Base-by-base conservation (phyloP, 2,888 invertebrate species). In the Hipparchia sbordonii region DNA sequence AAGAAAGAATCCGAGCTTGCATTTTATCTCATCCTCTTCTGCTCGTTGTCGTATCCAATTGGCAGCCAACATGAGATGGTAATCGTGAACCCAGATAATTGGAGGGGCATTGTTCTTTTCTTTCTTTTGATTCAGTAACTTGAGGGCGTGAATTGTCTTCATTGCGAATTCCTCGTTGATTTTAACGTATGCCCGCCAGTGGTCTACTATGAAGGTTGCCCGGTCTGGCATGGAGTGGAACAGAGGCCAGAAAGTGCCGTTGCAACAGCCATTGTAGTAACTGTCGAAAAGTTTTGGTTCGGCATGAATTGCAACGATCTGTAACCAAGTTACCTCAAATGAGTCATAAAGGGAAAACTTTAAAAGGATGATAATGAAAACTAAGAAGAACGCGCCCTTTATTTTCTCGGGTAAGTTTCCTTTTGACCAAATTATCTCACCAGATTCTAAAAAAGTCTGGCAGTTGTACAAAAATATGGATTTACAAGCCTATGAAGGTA, bases 31-130 rank as follows among this genome's bases (percentile, higher is more conserved):
- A 79, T 96, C 96, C 81, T 97, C 97, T 81, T 97, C 97, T 0
- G 96, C 97, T 23, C 95, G 94, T 95, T 96, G 89, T 87, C 98
- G 95, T 78, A 98, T 96, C 95, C 97, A 97, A 87, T 97, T 98
- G 56, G 98, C 98, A 12, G 98, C 97, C 82, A 98, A 91, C 98
- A 98, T 98, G 23, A 98, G 94, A 85, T 98, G 98, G 86, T 98
- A 98, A 86, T 98, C 98, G 84, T 98, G 98, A 45, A 98, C 95
- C 98, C 98, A 98, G 2, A 98, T 96, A 72, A 98, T 95, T 0
- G 98, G 98, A 12, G 96, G 93, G 0, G 90, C 84, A 33, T 81
- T 80, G 75, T 83, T 86, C 78, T 88, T 90, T 67, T 92, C 93
- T 67, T 94, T 94, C 13, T 93, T 89, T 33, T 92, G 82, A 74